These are phyloP conservation scores for Dendrophyllia cribrosa DNA, from an alignment of 64 coral and sea anemone genomes.

Conservation along the genomic window DNA sequence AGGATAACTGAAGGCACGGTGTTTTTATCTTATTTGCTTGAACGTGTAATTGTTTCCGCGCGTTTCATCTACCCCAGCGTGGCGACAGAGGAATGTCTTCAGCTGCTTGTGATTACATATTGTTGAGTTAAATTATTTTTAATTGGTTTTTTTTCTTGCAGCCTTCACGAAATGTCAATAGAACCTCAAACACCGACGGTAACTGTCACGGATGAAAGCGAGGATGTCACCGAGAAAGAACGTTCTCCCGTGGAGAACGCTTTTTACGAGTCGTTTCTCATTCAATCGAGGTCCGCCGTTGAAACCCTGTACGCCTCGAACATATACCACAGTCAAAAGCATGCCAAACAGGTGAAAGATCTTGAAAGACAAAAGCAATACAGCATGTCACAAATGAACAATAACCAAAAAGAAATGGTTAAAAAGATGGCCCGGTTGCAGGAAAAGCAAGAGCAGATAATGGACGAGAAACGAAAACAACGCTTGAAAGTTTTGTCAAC, in stretches of 20 bases:
- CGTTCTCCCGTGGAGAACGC: constrained; percentile 89
- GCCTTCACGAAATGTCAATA: constrained; percentile 68
- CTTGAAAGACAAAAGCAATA: constrained; percentile 75
- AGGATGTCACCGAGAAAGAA: constrained; percentile 72
- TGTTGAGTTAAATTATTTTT: constrained; percentile 11
- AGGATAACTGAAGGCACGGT: no score
- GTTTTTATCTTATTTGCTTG: neutral
- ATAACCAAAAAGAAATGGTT: constrained; percentile 92
- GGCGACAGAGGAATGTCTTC: constrained; percentile 19
- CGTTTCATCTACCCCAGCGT: neutral
- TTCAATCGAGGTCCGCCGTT: constrained; percentile 89
- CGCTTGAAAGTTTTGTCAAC: constrained; percentile 35
- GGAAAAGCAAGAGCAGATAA: constrained; percentile 85
- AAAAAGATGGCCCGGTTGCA: constrained; percentile 86
- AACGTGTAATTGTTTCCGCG: neutral
- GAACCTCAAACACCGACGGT: constrained; percentile 57
- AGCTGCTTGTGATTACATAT: constrained; percentile 12
- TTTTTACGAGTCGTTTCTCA: constrained; percentile 94
- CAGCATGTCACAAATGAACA: constrained; percentile 67
- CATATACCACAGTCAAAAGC: constrained; percentile 87
- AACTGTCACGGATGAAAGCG: constrained; percentile 59
- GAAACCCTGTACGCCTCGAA: constrained; percentile 96
- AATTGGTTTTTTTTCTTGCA: constrained; percentile 16
- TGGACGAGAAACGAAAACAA: constrained; percentile 70
- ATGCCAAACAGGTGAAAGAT: constrained; percentile 89